These are phyloP conservation scores for Aporophyla lueneburgensis DNA, from an alignment of 2,888 invertebrate genomes.

Conservation along the genomic window DNA sequence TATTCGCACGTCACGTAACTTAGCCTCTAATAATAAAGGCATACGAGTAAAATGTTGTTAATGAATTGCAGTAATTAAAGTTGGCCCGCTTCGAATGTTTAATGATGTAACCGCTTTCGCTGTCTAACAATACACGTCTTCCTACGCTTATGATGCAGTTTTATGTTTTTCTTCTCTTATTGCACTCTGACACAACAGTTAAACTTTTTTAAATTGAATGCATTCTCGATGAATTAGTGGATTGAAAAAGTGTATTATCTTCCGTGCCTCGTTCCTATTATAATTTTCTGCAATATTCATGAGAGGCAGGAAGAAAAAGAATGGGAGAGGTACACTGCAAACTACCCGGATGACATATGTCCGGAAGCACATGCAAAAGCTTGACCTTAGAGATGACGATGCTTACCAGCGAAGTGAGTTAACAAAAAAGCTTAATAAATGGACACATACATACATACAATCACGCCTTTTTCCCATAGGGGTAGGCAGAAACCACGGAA, in stretches of 20 bases:
- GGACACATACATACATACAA: no score
- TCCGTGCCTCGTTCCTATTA: background rate
- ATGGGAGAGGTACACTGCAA: no score
- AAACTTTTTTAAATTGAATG: conserved; percentile 25
- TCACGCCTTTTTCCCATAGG: no score
- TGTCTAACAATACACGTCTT: conserved; percentile 60
- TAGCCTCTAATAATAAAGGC: conserved; percentile 56
- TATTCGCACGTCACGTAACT: conserved; percentile 65
- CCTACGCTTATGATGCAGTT: conserved; percentile 62
- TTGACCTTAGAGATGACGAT: no score
- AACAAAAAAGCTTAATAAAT: no score
- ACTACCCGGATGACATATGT: no score
- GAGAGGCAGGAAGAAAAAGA: no score
- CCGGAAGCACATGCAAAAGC: no score
- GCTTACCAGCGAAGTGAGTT: no score
- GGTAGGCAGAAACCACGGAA: no score
- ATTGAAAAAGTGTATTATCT: conserved; percentile 23
- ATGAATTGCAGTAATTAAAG: conserved; percentile 68
- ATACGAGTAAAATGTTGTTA: conserved; percentile 64
- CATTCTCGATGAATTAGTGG: conserved; percentile 15
- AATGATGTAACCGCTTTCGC: conserved; percentile 68
- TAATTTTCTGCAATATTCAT: no score
- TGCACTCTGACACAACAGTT: conserved; percentile 52
- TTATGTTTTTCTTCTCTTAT: conserved; percentile 48
- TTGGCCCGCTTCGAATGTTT: conserved; percentile 62